phyloP scores from a whole-genome alignment of 2,888 invertebrate species.

The Aporophyla lueneburgensis region DNA sequence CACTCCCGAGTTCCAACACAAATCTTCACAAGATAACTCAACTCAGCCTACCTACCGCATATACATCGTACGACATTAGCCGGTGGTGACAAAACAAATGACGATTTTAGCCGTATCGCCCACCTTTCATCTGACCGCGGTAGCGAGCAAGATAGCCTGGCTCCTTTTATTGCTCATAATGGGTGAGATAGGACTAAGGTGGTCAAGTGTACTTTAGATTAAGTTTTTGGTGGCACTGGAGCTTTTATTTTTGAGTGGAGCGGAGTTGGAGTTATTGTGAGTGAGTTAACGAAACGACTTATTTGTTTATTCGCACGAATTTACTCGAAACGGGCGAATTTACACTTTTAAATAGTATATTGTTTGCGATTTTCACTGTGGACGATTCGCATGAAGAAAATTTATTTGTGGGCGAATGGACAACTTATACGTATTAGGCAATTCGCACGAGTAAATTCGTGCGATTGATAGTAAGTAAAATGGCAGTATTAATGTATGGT shows the following conservation, averaged over 20 bases:
- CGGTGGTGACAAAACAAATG: conserved; percentile 89
- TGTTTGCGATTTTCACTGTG: too few relatives aligned
- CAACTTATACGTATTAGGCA: too few relatives aligned
- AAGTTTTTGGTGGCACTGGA: conserved; percentile 35
- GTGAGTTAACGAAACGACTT: not conserved
- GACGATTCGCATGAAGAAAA: too few relatives aligned
- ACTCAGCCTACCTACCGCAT: conserved; percentile 53
- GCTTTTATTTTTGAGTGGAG: conserved; percentile 17
- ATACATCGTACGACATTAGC: conserved; percentile 50
- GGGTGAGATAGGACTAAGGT: conserved; percentile 54
- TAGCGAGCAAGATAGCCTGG: conserved; percentile 68
- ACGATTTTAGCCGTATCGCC: conserved; percentile 90
- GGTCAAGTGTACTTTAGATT: conserved; percentile 59
- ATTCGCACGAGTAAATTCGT: too few relatives aligned
- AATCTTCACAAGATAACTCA: conserved; percentile 36
- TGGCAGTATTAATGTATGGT: too few relatives aligned
- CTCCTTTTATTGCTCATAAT: conserved; percentile 67
- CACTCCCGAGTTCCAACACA: conserved; percentile 9
- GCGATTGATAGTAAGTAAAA: too few relatives aligned
- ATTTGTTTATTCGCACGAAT: too few relatives aligned
- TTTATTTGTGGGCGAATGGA: too few relatives aligned
- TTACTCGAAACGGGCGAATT: too few relatives aligned
- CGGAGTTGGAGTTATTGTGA: conserved; percentile 14
- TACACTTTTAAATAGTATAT: too few relatives aligned
- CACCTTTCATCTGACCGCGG: conserved; percentile 84